Base-by-base conservation (phyloP, 2,888 invertebrate genomes). In the Agrochola litura region DNA sequence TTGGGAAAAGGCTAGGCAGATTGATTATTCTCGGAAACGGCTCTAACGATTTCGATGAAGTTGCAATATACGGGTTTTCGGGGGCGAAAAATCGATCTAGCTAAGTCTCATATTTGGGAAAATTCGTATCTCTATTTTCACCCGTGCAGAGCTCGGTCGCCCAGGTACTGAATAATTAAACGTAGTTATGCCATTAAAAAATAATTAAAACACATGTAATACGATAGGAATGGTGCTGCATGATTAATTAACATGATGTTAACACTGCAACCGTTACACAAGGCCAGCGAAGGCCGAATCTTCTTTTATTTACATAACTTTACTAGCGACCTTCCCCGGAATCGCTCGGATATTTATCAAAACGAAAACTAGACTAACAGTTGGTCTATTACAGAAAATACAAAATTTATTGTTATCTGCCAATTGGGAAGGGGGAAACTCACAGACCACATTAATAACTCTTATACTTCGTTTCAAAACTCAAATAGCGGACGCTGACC, bases 221-320 rank as follows among this genome's bases (percentile, higher is more conserved):
- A 19, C 22, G 58, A 77, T 75, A 82, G 63, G 14, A 14, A 46
- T 25, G 22, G 41, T 69, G 58, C 30, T 81, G n/a, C 73, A 76
- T 74, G 75, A 58, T 52, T 37, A 77, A 69, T 74, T 65, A 78
- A 71, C 73, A 71, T 46, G 43, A 63, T 52, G 71, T 68, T 46
- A 69, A 75, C 56, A 68, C 43, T 81, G 68, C 73, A 80, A 74
- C 61, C 25, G 76, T 84, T 72, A 10, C 56, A 81, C 85, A 86
- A 86, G 84, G 61, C 58, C 25, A 6, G 16, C 25, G 58, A 58
- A 58, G 58, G 82, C 25, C 75, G 73, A 69, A 72, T 77, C 52
- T 54, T 77, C 58, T 58, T 71, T 68, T 43, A 82, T 83, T 82
- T 74, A 61, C 82, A 81, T 77, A 68, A 64, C 60, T 83, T 37